Conservation (phyloP, 2,797 vertebrate species). For the Gobionotothen gibberifrons region DNA sequence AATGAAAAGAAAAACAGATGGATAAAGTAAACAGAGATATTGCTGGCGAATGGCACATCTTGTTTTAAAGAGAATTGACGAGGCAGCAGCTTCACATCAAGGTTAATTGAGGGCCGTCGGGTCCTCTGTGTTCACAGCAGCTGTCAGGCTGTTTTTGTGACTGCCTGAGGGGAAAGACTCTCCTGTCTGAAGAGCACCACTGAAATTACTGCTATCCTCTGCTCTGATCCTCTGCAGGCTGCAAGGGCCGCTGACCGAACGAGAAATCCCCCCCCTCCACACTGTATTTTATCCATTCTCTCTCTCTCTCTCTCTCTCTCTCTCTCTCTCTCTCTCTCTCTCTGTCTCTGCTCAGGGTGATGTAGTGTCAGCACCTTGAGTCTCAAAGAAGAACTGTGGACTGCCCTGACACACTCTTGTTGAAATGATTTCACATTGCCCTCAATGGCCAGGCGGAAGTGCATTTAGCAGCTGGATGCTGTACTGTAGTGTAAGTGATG, state of each 20-base stretch:
- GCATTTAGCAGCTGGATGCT: constrained; percentile 63
- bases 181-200: constrained; percentile 68
- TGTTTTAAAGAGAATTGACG: constrained; percentile 36
- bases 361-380: constrained; percentile 69
- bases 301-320: background rate
- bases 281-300: constrained; percentile 1
- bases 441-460: constrained; percentile 28
- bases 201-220: constrained; percentile 73
- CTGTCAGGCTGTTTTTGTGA: constrained; percentile 65
- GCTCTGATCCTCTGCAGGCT: constrained; percentile 68
- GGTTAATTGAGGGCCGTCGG: constrained; percentile 61
- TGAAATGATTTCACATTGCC: constrained; percentile 57
- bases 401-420: constrained; percentile 52
- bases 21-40: constrained; percentile 34
- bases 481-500: constrained; percentile 60
- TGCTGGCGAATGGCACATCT: constrained; percentile 38
- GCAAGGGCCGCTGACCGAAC: constrained; percentile 76
- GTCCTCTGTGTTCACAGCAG: constrained; percentile 54
- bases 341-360: constrained; percentile 28
- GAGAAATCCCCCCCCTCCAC: constrained; percentile 51
- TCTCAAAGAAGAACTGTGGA: constrained; percentile 57
- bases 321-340: background rate
- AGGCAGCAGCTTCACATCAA: constrained; percentile 55
- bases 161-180: constrained; percentile 50
- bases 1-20: constrained; percentile 9